These are phyloP conservation scores for Crypturellus tataupa DNA, from an alignment of 2,797 vertebrate genomes.

Conservation along the genomic window DNA sequence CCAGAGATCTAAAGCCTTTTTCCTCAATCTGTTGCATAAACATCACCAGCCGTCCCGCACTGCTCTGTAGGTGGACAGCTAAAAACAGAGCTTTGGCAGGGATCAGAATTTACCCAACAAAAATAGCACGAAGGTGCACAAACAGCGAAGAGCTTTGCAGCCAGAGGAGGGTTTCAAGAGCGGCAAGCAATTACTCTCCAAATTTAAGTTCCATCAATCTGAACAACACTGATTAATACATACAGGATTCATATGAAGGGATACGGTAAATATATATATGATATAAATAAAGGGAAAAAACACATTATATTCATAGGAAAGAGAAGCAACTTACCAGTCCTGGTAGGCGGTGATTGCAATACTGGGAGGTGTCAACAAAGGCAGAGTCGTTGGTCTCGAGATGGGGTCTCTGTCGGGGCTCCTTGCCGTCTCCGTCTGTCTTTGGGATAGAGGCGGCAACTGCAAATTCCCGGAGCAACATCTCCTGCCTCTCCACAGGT, in stretches of 20 bases:
- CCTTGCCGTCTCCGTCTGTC: conserved; percentile 86
- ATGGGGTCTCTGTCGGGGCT: conserved; percentile 89
- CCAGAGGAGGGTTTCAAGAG: fast-evolving
- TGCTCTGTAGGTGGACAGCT: fast-evolving
- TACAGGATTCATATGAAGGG: neutral
- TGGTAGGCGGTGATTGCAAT: conserved; percentile 93
- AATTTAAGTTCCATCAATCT: fast-evolving
- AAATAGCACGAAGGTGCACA: neutral
- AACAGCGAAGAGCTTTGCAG: neutral
- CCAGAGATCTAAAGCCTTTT: neutral
- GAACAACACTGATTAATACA: neutral
- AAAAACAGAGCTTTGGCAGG: fast-evolving
- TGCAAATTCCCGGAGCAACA: conserved; percentile 93
- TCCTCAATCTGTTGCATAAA: neutral
- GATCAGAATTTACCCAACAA: fast-evolving
- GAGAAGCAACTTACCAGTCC: conserved; percentile 85
- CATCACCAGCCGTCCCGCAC: neutral
- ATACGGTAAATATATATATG: neutral
- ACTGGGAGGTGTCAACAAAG: conserved; percentile 87
- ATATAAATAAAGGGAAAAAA: fast-evolving
- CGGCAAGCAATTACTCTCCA: neutral
- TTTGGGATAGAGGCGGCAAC: conserved; percentile 92
- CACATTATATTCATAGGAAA: neutral
- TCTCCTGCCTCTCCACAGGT: conserved; percentile 89
- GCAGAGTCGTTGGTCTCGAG: conserved; percentile 90